phyloP scores from a whole-genome alignment of 2,113 vertebrate species.

The Caracal caracal region DNA sequence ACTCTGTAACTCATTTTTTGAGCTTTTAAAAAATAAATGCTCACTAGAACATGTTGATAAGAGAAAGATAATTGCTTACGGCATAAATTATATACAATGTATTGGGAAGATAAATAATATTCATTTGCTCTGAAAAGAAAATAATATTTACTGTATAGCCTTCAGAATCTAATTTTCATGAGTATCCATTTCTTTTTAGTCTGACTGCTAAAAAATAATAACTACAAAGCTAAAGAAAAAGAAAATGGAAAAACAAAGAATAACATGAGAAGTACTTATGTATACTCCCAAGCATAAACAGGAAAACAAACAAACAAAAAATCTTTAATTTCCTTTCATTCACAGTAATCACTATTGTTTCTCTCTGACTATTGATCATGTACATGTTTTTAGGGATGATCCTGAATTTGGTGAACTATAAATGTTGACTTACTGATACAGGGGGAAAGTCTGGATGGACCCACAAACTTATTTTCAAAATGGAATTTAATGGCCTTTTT shows the following conservation, averaged over 20 bases:
- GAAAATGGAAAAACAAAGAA: constrained; percentile 63
- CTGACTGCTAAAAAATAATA: constrained; percentile 49
- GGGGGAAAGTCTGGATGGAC: not conserved
- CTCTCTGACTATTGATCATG: not conserved
- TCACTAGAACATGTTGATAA: constrained; percentile 63
- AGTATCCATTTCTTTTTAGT: constrained; percentile 66
- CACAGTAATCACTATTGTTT: constrained; percentile 36
- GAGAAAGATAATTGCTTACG: constrained; percentile 74
- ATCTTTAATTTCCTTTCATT: constrained; percentile 42
- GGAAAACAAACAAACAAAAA: constrained; percentile 14
- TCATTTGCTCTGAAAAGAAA: constrained; percentile 76
- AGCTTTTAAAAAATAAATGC: constrained; percentile 63
- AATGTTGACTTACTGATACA: not conserved
- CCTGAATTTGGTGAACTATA: not conserved
- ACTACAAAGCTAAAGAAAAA: constrained; percentile 65
- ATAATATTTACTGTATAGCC: constrained; percentile 79
- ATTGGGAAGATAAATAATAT: constrained; percentile 76
- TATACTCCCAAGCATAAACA: constrained; percentile 27
- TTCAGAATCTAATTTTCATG: constrained; percentile 78
- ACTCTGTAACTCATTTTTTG: constrained; percentile 6
- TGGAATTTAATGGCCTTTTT: not conserved
- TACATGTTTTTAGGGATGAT: not conserved
- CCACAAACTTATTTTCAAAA: not conserved
- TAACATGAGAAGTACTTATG: constrained; percentile 45
- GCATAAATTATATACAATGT: constrained; percentile 76